phyloP scores from a whole-genome alignment of 1,140 invertebrate genomes.

The Drosophila ambigua region DNA sequence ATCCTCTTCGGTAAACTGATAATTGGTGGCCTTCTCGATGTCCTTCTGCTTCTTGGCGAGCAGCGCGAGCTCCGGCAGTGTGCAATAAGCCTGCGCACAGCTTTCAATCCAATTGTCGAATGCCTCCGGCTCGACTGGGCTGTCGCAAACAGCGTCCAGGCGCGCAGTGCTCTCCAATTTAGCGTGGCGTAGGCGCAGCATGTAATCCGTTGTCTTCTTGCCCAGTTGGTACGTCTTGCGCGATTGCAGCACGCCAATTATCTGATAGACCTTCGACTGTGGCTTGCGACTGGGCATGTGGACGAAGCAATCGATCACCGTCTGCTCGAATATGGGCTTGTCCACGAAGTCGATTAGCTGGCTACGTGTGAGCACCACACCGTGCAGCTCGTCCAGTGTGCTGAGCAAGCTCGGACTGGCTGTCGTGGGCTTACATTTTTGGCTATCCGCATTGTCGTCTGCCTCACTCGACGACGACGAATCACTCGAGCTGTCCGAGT shows the following conservation, averaged over 20 bases:
- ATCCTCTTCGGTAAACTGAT: conserved; percentile 38
- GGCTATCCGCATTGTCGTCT: too few species aligned
- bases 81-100: neutral
- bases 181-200: conserved; percentile 19
- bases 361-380: conserved; percentile 34
- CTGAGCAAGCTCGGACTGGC: neutral
- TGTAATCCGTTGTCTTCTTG: conserved; percentile 9
- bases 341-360: conserved; percentile 41
- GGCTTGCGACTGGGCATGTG: conserved; percentile 16
- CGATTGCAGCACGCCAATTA: conserved; percentile 1
- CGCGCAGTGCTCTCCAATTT: neutral
- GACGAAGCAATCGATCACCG: conserved; percentile 41
- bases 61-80: conserved; percentile 10
- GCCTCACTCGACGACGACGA: conserved; percentile 19
- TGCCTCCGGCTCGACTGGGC: conserved; percentile 14
- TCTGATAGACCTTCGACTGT: conserved; percentile 14
- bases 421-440: too few species aligned
- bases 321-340: conserved; percentile 46
- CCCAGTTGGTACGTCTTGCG: conserved; percentile 22
- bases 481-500: conserved; percentile 31
- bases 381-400: conserved; percentile 6
- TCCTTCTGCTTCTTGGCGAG: conserved; percentile 35
- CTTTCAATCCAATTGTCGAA: conserved; percentile 26
- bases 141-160: conserved; percentile 46
- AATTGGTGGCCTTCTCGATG: conserved; percentile 22